phyloP scores from a whole-genome alignment of 2,113 vertebrate genomes.

The Rhagologus leucostigma region DNA sequence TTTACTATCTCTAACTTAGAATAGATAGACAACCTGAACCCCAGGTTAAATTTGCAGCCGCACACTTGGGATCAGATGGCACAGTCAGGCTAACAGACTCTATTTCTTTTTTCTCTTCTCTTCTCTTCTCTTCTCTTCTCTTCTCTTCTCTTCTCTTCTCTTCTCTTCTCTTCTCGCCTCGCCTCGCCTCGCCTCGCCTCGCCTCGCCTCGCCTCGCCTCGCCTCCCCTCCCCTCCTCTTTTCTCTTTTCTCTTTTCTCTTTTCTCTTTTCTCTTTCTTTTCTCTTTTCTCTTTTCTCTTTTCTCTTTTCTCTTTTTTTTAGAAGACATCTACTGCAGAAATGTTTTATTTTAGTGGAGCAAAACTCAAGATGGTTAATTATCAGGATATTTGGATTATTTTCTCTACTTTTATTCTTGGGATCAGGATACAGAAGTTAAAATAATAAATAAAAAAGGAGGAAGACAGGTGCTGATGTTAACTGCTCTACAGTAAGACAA shows the following conservation, averaged over 20 bases:
- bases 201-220: no score
- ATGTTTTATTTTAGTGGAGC: neutral
- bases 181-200: no score
- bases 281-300: no score
- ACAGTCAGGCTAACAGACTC: neutral
- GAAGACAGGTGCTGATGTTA: neutral
- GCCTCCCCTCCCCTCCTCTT: rapidly evolving
- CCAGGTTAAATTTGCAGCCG: neutral
- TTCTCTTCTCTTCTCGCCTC: no score
- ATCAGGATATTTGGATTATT: neutral
- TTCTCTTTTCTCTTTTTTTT: neutral
- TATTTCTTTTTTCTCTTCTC: neutral
- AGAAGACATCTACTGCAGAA: neutral
- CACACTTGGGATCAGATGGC: neutral
- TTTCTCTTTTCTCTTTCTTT: no score
- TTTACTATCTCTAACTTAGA: neutral
- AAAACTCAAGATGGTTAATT: neutral
- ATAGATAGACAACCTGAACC: neutral
- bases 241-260: no score
- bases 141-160: no score
- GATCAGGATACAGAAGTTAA: neutral
- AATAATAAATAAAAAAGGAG: neutral
- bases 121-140: no score
- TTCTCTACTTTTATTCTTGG: rapidly evolving
- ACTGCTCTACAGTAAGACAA: neutral